A percentile compares a stretch with the other conserved stretches of the same genome.
phyloP scores from a whole-genome alignment of 2,797 vertebrate species.

The Gobio occitaniae region DNA sequence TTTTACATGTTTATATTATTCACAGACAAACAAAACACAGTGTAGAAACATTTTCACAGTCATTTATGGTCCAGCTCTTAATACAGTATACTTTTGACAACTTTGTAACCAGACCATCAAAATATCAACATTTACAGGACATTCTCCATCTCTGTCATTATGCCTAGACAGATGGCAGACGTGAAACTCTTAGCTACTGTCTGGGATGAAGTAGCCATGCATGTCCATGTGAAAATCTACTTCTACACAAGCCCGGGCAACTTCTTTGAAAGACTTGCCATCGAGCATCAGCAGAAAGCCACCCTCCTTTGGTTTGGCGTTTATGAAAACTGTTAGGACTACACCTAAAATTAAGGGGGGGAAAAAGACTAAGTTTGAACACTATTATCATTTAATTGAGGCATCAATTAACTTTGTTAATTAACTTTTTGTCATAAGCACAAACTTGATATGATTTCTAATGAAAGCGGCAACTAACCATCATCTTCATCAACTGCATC shows the following conservation, averaged over 20 bases:
- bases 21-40: not conserved
- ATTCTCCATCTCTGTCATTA: not conserved
- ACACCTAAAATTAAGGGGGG: constrained; percentile 76
- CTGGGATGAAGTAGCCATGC: constrained; percentile 89
- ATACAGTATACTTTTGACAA: not conserved
- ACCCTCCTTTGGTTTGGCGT: constrained; percentile 72
- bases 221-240: constrained; percentile 84
- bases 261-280: constrained; percentile 87
- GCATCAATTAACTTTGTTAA: too few species aligned
- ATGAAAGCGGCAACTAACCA: constrained; percentile 73
- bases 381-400: not conserved
- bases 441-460: not conserved
- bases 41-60: not conserved
- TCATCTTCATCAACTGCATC: constrained; percentile 88
- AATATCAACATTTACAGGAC: not conserved
- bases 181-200: constrained; percentile 49
- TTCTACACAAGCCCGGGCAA: constrained; percentile 83
- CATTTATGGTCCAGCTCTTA: not conserved
- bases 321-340: constrained; percentile 81
- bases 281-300: constrained; percentile 89
- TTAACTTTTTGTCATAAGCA: not conserved
- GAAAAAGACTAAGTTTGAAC: too few species aligned
- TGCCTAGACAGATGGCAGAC: not conserved
- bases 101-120: constrained; percentile 15
- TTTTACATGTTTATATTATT: not conserved